Evolutionary conservation across 35 echinoderm and acorn worm genomes (phyloP), one percentile per base, ranked within the genome.

Genomic region (Amphiura filiformis): DNA sequence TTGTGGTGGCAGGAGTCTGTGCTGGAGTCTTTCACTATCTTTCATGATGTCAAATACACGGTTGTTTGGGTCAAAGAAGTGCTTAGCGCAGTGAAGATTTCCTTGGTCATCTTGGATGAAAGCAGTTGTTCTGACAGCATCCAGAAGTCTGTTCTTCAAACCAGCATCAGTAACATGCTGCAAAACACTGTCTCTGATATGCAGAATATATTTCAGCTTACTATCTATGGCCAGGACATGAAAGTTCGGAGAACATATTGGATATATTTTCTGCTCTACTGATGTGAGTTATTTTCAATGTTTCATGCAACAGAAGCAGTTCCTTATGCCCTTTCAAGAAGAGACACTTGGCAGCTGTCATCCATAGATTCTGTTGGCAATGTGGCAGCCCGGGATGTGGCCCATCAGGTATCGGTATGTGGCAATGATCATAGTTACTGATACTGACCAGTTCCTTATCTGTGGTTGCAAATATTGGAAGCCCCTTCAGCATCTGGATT

Each of bases 231-330:
- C 52, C 14, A 83, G 81, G 9, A 61, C 15, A 30, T 32, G 12
- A 34, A 83, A 49, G n/a, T 47, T 83, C 30, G 81, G 81, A 83
- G 81, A 49, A 83, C n/a, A 41, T 47, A 83, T 34, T 83, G 40
- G 22, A 83, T 2, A 34, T 49, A 83, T 15, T 47, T 0, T 83
- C 81, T n/a, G 30, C 42, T 31, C 34, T 22, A 0, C 39, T 83
- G 31, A 85, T 65, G 14, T 30, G 83, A 37, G 83, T 64, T 0
- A 85, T 83, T 23, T 41, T 47, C 34, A 83, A 41, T 47, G 41
- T 47, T 31, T 47, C 0, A 32, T 83, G 31, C 31, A 83, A 49
- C 39, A 83, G 34, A 42, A 32, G 34, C 39, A 83, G 64, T 37
- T 61, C 31, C 22, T 40, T 31, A 39, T 64, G 39, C 0, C 34